A percentile compares a stretch with the other conserved stretches of the same genome.
Conservation (phyloP, 1,140 invertebrate genomes). For the Lepidurus packardi region DNA sequence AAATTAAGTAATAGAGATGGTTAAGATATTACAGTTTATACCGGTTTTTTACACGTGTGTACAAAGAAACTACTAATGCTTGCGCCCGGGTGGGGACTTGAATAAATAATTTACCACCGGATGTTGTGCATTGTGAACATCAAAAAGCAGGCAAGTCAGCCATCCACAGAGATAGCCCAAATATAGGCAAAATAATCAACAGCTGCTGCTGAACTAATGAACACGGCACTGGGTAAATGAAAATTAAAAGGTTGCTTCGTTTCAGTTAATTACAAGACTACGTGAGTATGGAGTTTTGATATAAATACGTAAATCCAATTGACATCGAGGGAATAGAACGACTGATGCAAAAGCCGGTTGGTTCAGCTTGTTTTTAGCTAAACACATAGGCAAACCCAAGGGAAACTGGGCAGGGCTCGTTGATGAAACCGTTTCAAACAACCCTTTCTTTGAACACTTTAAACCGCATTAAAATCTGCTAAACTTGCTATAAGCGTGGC, state of each 20-base stretch:
- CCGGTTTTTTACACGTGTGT: neutral
- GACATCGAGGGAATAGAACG: neutral
- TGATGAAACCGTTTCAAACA: neutral
- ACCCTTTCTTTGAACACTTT: conserved; percentile 10
- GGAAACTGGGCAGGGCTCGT: conserved; percentile 5
- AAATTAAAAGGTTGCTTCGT: neutral
- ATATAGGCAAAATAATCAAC: conserved; percentile 16
- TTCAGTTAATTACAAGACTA: neutral
- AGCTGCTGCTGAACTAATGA: neutral
- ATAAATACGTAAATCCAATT: neutral
- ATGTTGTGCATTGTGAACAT: conserved; percentile 10
- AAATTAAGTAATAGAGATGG: no score
- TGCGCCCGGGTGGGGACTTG: neutral
- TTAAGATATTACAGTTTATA: no score
- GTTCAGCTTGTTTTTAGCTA: neutral
- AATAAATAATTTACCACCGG: neutral
- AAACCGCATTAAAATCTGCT: neutral
- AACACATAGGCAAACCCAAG: neutral
- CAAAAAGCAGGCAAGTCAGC: neutral
- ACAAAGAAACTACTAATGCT: neutral
- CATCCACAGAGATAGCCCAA: neutral
- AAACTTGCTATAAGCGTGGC: neutral
- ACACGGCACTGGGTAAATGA: neutral
- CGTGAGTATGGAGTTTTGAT: neutral
- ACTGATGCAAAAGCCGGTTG: neutral